These are phyloP conservation scores for Calameuta idolon DNA, from an alignment of 2,888 invertebrate genomes.

Conservation along the genomic window DNA sequence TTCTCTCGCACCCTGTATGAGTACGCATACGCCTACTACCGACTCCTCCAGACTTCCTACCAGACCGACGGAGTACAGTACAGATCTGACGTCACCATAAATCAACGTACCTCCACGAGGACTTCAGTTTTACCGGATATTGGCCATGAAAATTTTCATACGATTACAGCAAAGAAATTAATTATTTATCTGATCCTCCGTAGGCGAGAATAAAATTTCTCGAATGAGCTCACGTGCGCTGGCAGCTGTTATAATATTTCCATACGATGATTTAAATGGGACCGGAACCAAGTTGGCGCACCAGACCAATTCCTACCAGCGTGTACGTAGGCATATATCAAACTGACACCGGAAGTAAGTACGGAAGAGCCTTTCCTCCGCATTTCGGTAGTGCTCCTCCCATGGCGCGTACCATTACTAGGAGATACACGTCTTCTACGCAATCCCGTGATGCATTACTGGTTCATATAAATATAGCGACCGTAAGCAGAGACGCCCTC, in stretches of 20 bases:
- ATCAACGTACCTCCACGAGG: background rate
- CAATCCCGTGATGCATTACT: slow-evolving; percentile 60
- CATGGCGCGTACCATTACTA: slow-evolving; percentile 41
- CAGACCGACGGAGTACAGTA: no score
- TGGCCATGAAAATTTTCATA: background rate
- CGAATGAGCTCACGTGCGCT: background rate
- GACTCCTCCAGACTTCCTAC: background rate
- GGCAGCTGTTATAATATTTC: no score
- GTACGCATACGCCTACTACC: background rate
- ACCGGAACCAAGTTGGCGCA: background rate
- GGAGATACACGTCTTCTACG: slow-evolving; percentile 54
- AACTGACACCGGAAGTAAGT: slow-evolving; percentile 37
- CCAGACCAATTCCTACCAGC: background rate
- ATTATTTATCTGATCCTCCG: background rate
- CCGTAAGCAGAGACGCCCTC: slow-evolving; percentile 26
- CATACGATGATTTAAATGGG: background rate
- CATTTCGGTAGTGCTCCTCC: slow-evolving; percentile 39
- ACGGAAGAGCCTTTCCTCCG: slow-evolving; percentile 35
- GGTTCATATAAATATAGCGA: slow-evolving; percentile 43
- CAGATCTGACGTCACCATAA: background rate
- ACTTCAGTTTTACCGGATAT: background rate
- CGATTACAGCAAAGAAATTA: background rate
- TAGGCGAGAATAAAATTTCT: background rate
- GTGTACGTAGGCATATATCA: slow-evolving; percentile 32
- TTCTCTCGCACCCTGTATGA: background rate